Evolutionary conservation across 1,140 invertebrate genomes (phyloP), one percentile per base, ranked within the genome.

Genomic region (Drosophila athabasca): DNA sequence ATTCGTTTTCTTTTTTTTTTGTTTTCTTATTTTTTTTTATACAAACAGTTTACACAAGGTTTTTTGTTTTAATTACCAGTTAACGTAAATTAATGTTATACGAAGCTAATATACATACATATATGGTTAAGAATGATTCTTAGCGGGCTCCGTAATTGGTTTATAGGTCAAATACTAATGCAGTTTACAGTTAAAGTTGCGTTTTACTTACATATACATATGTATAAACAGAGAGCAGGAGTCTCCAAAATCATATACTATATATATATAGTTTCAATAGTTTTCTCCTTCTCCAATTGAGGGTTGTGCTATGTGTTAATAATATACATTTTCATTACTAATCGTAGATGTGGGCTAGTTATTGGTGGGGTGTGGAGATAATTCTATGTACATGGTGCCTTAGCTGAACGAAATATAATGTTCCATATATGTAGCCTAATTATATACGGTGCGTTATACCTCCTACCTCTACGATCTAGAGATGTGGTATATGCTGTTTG

Each of bases 141-240:
- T 65, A 69, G 35, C 3, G 11, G 35, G 35, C 11, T 39, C 35
- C 35, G 35, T 39, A 67, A 69, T 58, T 35, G 64, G 64, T 69
- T 72, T 76, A 73, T 54, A 74, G 65, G 59, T 74, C 59, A 74
- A 74, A 74, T 74, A 74, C 71, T 74, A 65, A 74, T 74, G 69
- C 53, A 74, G 68, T 73, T 74, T 74, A 61, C 60, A 62, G 29
- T 62, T 72, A 54, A 62, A 67, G 51, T 68, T 68, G 41, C 53
- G 31, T 64, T 51, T 73, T 62, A 62, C 69, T 73, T 31, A 53
- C 29, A 52, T 44, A 46, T 52, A 49, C 24, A 26, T 4, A 26
- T 26, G 43, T 35, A 39, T 26, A 72, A 81, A 81, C 62, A 79
- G 58, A 79, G 13, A 39, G 13, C 11, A 39, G 35, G 11, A 39